A percentile compares a stretch with the other conserved stretches of the same genome.
Conservation (phyloP, 2,113 vertebrate genomes). For the Physeter macrocephalus region DNA sequence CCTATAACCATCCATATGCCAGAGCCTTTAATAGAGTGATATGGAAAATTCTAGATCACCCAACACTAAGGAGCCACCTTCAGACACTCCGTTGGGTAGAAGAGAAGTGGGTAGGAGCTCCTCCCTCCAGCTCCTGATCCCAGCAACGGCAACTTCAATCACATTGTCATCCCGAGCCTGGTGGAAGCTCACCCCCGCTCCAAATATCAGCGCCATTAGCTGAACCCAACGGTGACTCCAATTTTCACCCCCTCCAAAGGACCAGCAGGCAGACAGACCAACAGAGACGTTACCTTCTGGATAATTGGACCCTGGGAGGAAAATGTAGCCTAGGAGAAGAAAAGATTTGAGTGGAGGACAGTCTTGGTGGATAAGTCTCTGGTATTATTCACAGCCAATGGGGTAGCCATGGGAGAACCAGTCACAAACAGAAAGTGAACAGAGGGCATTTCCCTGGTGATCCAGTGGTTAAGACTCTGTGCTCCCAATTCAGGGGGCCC, state of each 20-base stretch:
- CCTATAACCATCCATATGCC: not conserved
- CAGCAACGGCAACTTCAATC: not conserved
- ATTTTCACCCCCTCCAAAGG: not conserved
- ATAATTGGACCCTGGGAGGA: conserved; percentile 60
- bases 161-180: not conserved
- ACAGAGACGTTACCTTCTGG: conserved; percentile 63
- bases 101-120: not conserved
- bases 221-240: not conserved
- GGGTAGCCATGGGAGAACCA: not conserved
- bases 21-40: not conserved
- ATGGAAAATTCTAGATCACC: not conserved
- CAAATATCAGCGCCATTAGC: not conserved
- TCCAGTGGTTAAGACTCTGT: too few species aligned
- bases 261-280: not conserved
- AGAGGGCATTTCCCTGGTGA: not conserved
- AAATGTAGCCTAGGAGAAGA: conserved; percentile 60
- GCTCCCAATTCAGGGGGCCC: too few species aligned
- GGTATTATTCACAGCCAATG: not conserved
- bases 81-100: not conserved
- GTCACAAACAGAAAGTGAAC: not conserved
- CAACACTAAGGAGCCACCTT: not conserved
- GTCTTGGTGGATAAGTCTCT: not conserved
- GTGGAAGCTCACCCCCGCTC: not conserved
- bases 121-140: not conserved
- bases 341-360: conserved; percentile 27